These are phyloP conservation scores for Rhagonycha fulva DNA, from an alignment of 2,888 invertebrate genomes.

Conservation along the genomic window DNA sequence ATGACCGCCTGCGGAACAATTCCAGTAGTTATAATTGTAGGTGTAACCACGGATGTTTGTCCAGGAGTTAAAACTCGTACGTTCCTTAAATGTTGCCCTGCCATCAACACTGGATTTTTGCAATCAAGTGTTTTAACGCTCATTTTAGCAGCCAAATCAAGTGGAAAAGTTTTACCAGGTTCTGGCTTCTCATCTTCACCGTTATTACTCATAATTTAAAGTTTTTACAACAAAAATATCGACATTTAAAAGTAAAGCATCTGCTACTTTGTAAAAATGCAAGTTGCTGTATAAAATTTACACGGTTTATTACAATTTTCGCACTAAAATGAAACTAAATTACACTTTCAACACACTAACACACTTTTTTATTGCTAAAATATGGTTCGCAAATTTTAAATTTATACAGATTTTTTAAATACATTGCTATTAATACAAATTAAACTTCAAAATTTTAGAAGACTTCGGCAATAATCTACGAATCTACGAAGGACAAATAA, in stretches of 20 bases:
- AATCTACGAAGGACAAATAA: slow-evolving; percentile 37
- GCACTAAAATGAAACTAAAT: not conserved
- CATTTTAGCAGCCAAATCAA: slow-evolving; percentile 59
- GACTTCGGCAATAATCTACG: slow-evolving; percentile 19
- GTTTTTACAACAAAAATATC: not conserved
- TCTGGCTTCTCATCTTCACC: slow-evolving; percentile 61
- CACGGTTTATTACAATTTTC: not conserved
- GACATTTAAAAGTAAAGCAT: slow-evolving; percentile 16
- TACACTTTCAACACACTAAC: not conserved
- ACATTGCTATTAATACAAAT: slow-evolving; percentile 28
- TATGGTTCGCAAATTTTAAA: not conserved
- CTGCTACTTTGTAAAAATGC: slow-evolving; percentile 7
- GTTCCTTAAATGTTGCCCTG: slow-evolving; percentile 49
- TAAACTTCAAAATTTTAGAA: slow-evolving; percentile 38
- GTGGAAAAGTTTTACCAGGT: slow-evolving; percentile 61
- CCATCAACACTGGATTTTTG: slow-evolving; percentile 51
- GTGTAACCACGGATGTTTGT: slow-evolving; percentile 43
- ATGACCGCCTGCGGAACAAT: slow-evolving; percentile 59
- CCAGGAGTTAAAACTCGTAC: slow-evolving; percentile 52
- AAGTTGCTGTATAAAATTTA: not conserved
- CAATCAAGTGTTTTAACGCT: slow-evolving; percentile 57
- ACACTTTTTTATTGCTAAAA: slow-evolving; percentile 1
- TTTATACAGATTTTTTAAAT: slow-evolving; percentile 11
- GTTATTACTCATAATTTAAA: slow-evolving; percentile 49
- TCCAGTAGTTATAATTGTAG: slow-evolving; percentile 54